Evolutionary conservation across 2,888 invertebrate genomes (phyloP).

Genomic region (Chymomyza amoena): DNA sequence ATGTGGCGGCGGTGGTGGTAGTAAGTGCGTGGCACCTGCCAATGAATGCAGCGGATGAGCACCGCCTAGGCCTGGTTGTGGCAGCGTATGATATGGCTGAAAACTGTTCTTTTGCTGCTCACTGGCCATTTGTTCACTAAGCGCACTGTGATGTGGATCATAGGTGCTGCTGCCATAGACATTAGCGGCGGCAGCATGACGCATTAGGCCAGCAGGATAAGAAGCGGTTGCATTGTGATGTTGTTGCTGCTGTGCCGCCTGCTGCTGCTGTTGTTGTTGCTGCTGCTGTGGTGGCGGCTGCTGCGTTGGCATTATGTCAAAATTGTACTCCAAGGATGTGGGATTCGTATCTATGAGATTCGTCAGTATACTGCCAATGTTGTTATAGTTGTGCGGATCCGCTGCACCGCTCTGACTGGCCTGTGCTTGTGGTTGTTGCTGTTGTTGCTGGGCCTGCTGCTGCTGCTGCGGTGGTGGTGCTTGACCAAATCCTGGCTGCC

Average conservation of each 20-base stretch:
- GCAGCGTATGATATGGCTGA: constrained; percentile 72
- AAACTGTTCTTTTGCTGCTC: constrained; percentile 77
- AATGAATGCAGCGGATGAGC: constrained; percentile 60
- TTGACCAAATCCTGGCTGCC: constrained; percentile 68
- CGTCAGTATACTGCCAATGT: constrained; percentile 78
- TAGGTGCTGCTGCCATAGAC: constrained; percentile 59
- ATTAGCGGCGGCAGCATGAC: constrained; percentile 60
- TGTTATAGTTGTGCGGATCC: constrained; percentile 77
- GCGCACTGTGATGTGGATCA: constrained; percentile 63
- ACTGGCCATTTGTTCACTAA: constrained; percentile 61
- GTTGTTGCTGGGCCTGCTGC: constrained; percentile 49
- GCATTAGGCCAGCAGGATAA: constrained; percentile 69
- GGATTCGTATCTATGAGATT: constrained; percentile 78
- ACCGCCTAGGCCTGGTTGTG: constrained; percentile 21
- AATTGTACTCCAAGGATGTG: constrained; percentile 78
- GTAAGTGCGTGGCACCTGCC: constrained; percentile 54
- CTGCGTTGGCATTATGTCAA: constrained; percentile 74
- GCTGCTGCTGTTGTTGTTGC: constrained; percentile 56
- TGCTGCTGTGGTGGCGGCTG: constrained; percentile 49
- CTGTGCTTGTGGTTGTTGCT: constrained; percentile 44
- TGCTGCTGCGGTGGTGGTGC: constrained; percentile 45
- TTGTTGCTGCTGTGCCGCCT: constrained; percentile 37
- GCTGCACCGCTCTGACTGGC: constrained; percentile 44
- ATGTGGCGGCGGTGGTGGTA: constrained; percentile 71
- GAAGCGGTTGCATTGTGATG: constrained; percentile 49